Evolutionary conservation across 2,113 vertebrate species (phyloP).

Genomic region (Dipodomys stephensi): DNA sequence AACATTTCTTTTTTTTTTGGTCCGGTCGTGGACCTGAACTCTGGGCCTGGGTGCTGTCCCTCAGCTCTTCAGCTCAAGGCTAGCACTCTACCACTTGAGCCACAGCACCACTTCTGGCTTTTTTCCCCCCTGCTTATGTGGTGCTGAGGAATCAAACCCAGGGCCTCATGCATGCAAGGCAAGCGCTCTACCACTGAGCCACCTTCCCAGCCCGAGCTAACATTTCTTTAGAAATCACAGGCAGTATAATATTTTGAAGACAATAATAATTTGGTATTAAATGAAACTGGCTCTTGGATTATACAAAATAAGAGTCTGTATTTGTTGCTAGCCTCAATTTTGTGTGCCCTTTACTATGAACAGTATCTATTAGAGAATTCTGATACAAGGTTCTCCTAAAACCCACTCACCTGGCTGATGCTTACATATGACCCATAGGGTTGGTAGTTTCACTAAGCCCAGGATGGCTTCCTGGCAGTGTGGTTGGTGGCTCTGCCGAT

Average conservation of each 20-base stretch:
- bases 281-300: conserved; percentile 6
- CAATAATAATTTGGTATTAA: background rate
- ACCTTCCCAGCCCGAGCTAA: background rate
- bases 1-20: background rate
- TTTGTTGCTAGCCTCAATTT: background rate
- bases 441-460: conserved; percentile 97
- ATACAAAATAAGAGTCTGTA: background rate
- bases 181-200: no score
- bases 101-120: no score
- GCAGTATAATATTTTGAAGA: background rate
- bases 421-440: conserved; percentile 98
- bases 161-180: no score
- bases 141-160: no score
- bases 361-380: background rate
- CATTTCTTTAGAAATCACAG: conserved; percentile 8
- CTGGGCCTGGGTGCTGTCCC: no score
- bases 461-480: conserved; percentile 94
- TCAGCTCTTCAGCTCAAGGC: no score
- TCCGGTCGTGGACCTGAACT: no score
- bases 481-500: conserved; percentile 93
- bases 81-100: no score
- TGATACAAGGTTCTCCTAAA: conserved; percentile 14
- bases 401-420: conserved; percentile 84
- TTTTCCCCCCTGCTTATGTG: no score
- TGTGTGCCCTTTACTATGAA: background rate